Evolutionary conservation across 1,140 invertebrate species (phyloP), one percentile per base, ranked within the genome.

Genomic region (Gonatopus flavifemur): DNA sequence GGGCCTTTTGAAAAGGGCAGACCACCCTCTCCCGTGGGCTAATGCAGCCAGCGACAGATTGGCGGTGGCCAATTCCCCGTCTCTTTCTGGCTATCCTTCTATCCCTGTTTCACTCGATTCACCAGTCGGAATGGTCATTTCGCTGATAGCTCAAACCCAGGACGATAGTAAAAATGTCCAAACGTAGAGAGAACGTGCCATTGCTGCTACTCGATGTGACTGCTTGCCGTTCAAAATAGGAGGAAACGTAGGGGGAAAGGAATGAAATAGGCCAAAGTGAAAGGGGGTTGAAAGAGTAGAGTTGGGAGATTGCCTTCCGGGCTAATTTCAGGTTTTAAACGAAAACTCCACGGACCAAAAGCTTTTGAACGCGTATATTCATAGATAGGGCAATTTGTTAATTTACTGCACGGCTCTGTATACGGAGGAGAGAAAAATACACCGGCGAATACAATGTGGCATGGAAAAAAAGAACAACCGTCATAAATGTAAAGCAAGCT

Each of bases 11-110:
- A 75, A 75, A 73, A 73, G 69, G n/a, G 49, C 53, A 32, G 37
- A 38, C 32, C 44, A 44, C 49, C 47, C 50, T 50, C 44, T n/a
- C n/a, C n/a, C n/a, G n/a, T 42, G 62, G 64, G 66, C 70, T 77
- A 76, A 77, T 77, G 75, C 64, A 76, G 53, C 69, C 66, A 76
- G 66, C 72, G 75, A 77, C 74, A 77, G 65, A 77, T 77, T 77
- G 74, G 67, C 60, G 66, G 70, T 71, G 54, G 67, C 59, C 58
- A 49, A 61, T 64, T 57, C 57, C 53, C 42, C 52, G 38, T 31
- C 37, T 30, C 21, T 49, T 38, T 38, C 36, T 16, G 20, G 28
- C 39, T 7, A 21, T 19, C 12, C 16, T 8, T 15, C 31, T 12
- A 20, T 46, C 20, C 36, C 41, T n/a, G 19, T 45, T 28, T 33